Evolutionary conservation across 2,888 invertebrate genomes (phyloP).

Genomic region (Geophilus truncorum): DNA sequence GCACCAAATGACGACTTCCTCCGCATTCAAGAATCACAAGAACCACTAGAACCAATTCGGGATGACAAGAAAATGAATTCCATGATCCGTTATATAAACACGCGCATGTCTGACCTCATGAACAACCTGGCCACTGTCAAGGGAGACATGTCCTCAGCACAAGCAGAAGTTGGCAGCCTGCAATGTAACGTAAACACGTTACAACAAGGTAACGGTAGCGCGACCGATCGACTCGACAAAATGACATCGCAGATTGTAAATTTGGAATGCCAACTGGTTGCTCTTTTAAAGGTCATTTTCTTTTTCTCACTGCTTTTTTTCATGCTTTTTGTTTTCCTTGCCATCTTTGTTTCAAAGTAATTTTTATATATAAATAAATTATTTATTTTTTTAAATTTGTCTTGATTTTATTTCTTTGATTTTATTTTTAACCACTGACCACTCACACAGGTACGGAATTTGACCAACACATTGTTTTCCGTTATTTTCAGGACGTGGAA

Average conservation of each 20-base stretch:
- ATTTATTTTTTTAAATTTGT: not conserved
- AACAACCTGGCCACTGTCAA: not conserved
- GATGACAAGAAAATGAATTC: constrained; percentile 7
- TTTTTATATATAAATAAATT: not conserved
- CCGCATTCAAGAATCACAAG: not conserved
- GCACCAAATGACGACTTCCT: not conserved
- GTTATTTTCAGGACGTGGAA: constrained; percentile 1
- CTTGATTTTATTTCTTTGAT: not conserved
- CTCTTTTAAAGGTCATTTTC: constrained; percentile 5
- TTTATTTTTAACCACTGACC: not conserved
- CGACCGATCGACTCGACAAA: constrained; percentile 12
- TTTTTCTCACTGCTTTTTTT: constrained; percentile 26
- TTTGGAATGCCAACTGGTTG: constrained; percentile 19
- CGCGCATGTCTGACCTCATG: not conserved
- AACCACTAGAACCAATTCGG: not conserved
- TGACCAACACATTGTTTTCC: not conserved
- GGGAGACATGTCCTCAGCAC: not conserved
- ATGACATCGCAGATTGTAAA: constrained; percentile 6
- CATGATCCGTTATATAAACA: not conserved
- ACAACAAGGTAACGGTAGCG: not conserved
- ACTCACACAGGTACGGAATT: not conserved
- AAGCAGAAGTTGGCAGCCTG: not conserved
- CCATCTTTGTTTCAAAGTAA: constrained; percentile 28
- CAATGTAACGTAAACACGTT: constrained; percentile 7
- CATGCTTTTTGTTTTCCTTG: constrained; percentile 22